phyloP scores from a whole-genome alignment of 2,888 invertebrate species.

The Dolichomitus sp. region DNA sequence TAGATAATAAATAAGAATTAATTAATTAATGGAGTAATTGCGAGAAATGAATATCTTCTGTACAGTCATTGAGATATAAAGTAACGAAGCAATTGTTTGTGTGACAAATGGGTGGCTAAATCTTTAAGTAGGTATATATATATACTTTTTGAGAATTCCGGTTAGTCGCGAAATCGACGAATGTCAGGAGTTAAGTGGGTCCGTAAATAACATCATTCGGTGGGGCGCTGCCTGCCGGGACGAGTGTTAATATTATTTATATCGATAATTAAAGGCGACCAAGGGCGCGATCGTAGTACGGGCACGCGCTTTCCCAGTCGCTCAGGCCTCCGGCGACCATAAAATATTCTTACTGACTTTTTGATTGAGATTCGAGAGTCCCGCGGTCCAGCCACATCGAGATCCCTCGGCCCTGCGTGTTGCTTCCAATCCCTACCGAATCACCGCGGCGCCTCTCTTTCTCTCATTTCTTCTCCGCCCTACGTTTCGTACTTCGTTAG shows the following conservation, averaged over 20 bases:
- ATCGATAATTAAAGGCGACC: constrained; percentile 80
- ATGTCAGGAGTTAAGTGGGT: constrained; percentile 64
- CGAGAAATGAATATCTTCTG: background rate
- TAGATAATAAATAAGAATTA: background rate
- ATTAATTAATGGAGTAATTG: background rate
- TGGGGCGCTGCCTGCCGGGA: constrained; percentile 61
- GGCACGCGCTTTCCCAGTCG: constrained; percentile 69
- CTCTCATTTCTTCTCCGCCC: constrained; percentile 30
- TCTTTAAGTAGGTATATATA: background rate
- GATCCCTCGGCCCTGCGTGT: constrained; percentile 50
- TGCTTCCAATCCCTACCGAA: constrained; percentile 51
- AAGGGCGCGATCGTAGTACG: constrained; percentile 72
- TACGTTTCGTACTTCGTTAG: constrained; percentile 21
- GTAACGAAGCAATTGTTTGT: constrained; percentile 3
- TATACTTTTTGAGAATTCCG: constrained; percentile 55
- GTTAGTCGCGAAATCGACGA: constrained; percentile 67
- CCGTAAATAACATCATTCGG: constrained; percentile 67
- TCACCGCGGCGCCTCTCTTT: constrained; percentile 52
- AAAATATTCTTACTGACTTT: constrained; percentile 81
- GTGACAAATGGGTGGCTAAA: background rate
- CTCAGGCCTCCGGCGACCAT: constrained; percentile 77
- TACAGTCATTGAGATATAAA: background rate
- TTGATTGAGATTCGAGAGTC: constrained; percentile 79
- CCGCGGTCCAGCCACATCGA: constrained; percentile 68
- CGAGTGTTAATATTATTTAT: constrained; percentile 83